Percentiles rank a stretch among this genome's conserved stretches.
phyloP scores from a whole-genome alignment of 2,113 vertebrate species.

The Turdus rufiventris region DNA sequence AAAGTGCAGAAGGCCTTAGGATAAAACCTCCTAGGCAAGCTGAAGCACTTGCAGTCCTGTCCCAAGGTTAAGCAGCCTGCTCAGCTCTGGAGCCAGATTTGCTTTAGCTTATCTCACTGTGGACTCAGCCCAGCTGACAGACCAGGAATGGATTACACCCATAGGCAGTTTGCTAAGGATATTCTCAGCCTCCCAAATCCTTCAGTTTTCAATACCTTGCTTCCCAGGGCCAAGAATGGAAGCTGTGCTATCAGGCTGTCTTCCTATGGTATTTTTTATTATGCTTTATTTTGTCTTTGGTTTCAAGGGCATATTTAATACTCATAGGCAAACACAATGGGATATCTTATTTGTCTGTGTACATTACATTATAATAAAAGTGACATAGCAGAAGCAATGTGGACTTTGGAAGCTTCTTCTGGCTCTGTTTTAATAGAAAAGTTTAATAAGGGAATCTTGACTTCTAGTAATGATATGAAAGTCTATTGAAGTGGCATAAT shows the following conservation, averaged over 20 bases:
- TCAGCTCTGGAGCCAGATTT: background rate
- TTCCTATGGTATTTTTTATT: background rate
- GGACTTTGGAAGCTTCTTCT: constrained; percentile 27
- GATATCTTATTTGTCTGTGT: background rate
- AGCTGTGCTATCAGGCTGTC: background rate
- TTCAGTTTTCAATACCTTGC: background rate
- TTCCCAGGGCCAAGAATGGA: background rate
- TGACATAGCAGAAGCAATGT: background rate
- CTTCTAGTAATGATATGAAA: constrained; percentile 57
- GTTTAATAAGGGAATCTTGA: constrained; percentile 52
- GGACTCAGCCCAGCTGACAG: background rate
- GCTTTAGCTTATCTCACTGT: background rate
- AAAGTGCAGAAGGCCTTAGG: background rate
- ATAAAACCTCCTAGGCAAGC: background rate
- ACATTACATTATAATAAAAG: constrained; percentile 8
- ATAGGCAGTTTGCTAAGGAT: background rate
- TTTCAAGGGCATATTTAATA: constrained; percentile 44
- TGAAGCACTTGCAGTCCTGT: background rate
- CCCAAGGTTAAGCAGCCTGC: background rate
- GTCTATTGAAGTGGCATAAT: constrained; percentile 13
- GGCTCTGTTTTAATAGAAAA: constrained; percentile 49
- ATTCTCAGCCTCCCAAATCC: background rate
- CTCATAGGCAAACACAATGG: background rate
- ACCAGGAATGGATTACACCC: background rate
- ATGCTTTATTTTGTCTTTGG: background rate